Conservation (phyloP, 92 coral and sea anemone species). For the Zoanthus solanderi region DNA sequence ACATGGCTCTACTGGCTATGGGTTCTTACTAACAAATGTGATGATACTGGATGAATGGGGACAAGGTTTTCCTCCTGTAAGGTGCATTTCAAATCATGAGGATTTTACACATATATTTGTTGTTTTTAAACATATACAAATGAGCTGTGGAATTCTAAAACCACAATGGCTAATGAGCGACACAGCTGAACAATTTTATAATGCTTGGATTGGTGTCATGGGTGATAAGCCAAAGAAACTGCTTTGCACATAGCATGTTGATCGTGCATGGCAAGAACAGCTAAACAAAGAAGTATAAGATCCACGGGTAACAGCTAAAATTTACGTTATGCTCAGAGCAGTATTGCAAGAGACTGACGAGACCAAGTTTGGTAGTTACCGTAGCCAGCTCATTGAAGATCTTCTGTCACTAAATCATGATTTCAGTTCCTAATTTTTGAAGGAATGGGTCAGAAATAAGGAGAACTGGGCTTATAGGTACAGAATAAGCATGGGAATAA, state of each 20-base stretch:
- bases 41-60: slow-evolving; percentile 69
- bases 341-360: slow-evolving; percentile 51
- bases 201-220: slow-evolving; percentile 70
- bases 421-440: slow-evolving; percentile 21
- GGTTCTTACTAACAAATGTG: slow-evolving; percentile 59
- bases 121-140: slow-evolving; percentile 45
- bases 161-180: slow-evolving; percentile 66
- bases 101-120: slow-evolving; percentile 51
- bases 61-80: slow-evolving; percentile 66
- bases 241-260: slow-evolving; percentile 71
- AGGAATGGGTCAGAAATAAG: slow-evolving; percentile 46
- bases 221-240: slow-evolving; percentile 39
- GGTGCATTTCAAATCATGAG: slow-evolving; percentile 70
- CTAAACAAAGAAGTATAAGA: slow-evolving; percentile 45
- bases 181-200: slow-evolving; percentile 61
- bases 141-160: slow-evolving; percentile 57
- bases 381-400: slow-evolving; percentile 31
- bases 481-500: slow-evolving; percentile 50
- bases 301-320: slow-evolving; percentile 39
- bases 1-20: slow-evolving; percentile 73
- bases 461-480: slow-evolving; percentile 51
- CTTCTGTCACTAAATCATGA: slow-evolving; percentile 3
- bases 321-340: slow-evolving; percentile 49
- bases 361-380: slow-evolving; percentile 36
- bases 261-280: slow-evolving; percentile 60